Conservation (phyloP, 2,113 vertebrate genomes). For the Amphiprion percula region DNA sequence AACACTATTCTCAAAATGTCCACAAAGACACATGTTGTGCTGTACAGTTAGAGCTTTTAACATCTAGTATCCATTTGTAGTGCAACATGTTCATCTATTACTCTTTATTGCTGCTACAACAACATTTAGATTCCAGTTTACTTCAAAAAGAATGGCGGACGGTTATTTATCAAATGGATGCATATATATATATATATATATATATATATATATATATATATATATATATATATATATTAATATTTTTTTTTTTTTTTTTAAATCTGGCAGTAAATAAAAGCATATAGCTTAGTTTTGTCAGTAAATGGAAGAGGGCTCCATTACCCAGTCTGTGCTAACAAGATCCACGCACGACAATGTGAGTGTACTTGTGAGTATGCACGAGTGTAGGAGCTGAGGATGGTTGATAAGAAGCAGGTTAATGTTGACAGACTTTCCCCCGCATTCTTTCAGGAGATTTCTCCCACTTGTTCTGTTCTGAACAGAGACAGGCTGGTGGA, state of each 20-base stretch:
- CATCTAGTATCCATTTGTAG: not conserved
- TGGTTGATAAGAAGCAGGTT: conserved; percentile 79
- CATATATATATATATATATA: not conserved
- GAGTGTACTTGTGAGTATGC: conserved; percentile 17
- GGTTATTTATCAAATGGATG: conserved; percentile 52
- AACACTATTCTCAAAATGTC: too few relatives aligned
- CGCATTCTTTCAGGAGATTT: conserved; percentile 78
- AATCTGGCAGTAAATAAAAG: conserved; percentile 54
- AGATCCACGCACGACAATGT: conserved; percentile 29
- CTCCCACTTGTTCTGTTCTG: conserved; percentile 63
- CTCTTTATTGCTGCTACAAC: not conserved
- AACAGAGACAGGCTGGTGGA: conserved; percentile 40
- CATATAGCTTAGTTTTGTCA: conserved; percentile 73
- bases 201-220: too few relatives aligned
- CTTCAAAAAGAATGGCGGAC: conserved; percentile 21
- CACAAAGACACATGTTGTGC: too few relatives aligned
- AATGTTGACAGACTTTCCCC: conserved; percentile 71
- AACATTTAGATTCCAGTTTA: conserved; percentile 1
- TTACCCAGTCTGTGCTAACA: conserved; percentile 62
- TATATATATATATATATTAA: too few relatives aligned
- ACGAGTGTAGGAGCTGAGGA: conserved; percentile 61
- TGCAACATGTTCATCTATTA: not conserved
- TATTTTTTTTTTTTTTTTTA: too few relatives aligned
- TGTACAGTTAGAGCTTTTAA: not conserved
- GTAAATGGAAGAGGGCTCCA: conserved; percentile 65